Base-by-base conservation (phyloP, 2,888 invertebrate genomes). In the Noctua pronuba region DNA sequence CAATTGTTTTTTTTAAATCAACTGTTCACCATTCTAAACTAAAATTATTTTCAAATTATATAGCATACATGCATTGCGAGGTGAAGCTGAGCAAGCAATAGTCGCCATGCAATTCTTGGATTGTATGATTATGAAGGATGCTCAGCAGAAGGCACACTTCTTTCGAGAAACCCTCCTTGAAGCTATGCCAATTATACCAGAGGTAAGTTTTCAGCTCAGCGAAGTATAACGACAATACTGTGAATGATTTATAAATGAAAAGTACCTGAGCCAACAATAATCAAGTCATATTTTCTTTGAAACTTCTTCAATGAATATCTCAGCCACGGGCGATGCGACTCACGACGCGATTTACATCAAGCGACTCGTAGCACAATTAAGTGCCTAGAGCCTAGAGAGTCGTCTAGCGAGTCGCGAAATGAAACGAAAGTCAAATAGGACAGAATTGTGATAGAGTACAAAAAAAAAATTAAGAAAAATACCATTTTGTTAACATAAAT, bases 51-150 rank as follows among this genome's bases (percentile, higher is more conserved):
- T 71, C 18, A 60, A 16, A 64, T 71, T 64, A 16, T 31, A 62
- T 38, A 72, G 80, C 28, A 67, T 73, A 38, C 49, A 69, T 64
- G 55, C 68, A 18, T 58, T 31, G 73, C 93, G 94, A 84, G 92
- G 93, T 88, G 93, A 86, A 95, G 98, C 98, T 91, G 99, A 99
- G 96, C 98, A 98, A 67, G 98, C 98, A 49, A 98, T 99, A 77
- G 98, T 98, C 89, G 99, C 99, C 28, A 97, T 99, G 89, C 99
- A 99, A 95, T 98, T 98, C 92, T 97, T 99, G 88, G 99, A 99
- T 94, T 98, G 98, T 82, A 98, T 99, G 91, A 98, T 98, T 90
- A 98, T 98, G 98, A 99, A 99, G 95, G 99, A 99, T 93, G 98
- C 98, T 0, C 97, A 97, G 77, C 98, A 98, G 92, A 99, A 99